Evolutionary conservation across 2,888 invertebrate species (phyloP).

Genomic region (Dolichopus griseipennis): DNA sequence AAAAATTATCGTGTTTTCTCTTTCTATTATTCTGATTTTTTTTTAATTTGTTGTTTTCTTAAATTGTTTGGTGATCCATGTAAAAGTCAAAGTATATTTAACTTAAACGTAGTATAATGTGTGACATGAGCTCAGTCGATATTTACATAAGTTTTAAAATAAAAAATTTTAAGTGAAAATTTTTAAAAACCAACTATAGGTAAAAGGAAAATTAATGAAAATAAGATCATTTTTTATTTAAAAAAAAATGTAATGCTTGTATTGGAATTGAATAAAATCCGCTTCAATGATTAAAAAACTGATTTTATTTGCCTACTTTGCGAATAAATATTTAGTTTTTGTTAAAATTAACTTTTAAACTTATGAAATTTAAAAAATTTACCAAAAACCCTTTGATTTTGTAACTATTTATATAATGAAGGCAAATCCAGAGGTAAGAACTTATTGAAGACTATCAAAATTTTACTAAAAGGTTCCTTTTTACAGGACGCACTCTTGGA

Average conservation of each 20-base stretch:
- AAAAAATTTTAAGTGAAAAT: too few species aligned
- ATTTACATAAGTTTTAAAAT: background rate
- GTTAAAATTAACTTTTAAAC: too few species aligned
- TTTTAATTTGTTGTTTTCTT: background rate
- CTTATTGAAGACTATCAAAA: too few species aligned
- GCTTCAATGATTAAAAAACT: background rate
- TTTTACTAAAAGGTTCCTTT: too few species aligned
- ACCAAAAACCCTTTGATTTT: too few species aligned
- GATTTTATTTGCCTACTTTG: background rate
- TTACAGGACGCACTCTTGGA: too few species aligned
- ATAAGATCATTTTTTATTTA: background rate
- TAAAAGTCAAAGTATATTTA: background rate
- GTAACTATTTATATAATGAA: too few species aligned
- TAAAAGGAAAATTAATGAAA: background rate
- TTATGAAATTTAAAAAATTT: too few species aligned
- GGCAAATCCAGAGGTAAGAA: too few species aligned
- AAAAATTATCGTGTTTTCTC: background rate
- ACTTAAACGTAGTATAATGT: background rate
- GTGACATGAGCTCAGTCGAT: background rate
- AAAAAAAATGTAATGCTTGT: background rate
- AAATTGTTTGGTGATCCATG: background rate
- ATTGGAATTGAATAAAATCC: background rate
- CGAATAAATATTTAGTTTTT: background rate
- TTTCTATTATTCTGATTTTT: background rate
- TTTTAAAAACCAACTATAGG: background rate